Evolutionary conservation across 2,888 invertebrate species (phyloP).

Genomic region (Fragum whitleyi): DNA sequence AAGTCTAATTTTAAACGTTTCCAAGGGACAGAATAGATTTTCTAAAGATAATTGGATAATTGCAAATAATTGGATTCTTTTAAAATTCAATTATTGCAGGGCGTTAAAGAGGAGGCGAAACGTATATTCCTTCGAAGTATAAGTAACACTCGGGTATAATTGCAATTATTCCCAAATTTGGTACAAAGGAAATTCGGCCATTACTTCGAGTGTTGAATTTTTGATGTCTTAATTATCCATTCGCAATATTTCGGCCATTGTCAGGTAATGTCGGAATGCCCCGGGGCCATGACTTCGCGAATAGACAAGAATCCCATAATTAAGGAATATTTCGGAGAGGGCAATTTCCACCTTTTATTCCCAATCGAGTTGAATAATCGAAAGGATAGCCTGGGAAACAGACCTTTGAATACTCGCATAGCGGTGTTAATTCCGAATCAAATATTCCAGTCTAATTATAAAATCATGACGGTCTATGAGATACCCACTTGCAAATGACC

Average conservation of each 20-base stretch:
- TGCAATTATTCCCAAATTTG: conserved; percentile 15
- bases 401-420: conserved; percentile 12
- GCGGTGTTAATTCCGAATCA: conserved; percentile 6
- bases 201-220: conserved; percentile 10
- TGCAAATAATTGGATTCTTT: background rate
- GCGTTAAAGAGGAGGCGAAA: conserved; percentile 8
- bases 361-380: conserved; percentile 12
- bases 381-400: conserved; percentile 9
- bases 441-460: conserved; percentile 13
- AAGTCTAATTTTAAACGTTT: too few relatives aligned
- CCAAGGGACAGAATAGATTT: too few relatives aligned
- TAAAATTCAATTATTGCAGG: conserved; percentile 16
- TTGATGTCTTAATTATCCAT: conserved; percentile 36
- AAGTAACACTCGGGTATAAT: conserved; percentile 5
- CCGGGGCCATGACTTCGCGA: background rate
- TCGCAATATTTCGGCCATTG: conserved; percentile 16
- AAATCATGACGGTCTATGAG: conserved; percentile 19
- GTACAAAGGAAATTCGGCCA: conserved; percentile 19
- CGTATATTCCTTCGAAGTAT: background rate
- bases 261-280: conserved; percentile 20
- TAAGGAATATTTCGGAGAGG: conserved; percentile 21
- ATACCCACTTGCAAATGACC: background rate
- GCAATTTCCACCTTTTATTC: conserved; percentile 48
- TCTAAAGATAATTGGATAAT: background rate
- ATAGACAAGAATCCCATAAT: conserved; percentile 34